These are phyloP conservation scores for Anomalospiza imberbis DNA, from an alignment of 2,797 vertebrate species.

Conservation along the genomic window DNA sequence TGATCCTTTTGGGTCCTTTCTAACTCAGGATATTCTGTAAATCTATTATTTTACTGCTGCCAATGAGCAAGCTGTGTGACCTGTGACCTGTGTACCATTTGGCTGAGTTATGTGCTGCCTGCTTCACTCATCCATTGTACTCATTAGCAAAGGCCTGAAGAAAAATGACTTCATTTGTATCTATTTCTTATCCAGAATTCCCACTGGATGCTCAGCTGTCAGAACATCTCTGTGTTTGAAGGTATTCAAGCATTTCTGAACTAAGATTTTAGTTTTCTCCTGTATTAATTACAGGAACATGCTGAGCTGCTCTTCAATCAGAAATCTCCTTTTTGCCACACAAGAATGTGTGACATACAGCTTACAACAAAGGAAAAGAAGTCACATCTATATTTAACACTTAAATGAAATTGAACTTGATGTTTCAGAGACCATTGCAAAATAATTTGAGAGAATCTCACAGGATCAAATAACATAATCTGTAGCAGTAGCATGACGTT, in stretches of 20 bases:
- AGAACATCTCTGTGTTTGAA: slow-evolving; percentile 10
- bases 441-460: slow-evolving; percentile 4
- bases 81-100: neutral
- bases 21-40: neutral
- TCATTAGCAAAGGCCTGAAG: slow-evolving; percentile 40
- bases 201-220: slow-evolving; percentile 29
- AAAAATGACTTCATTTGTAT: slow-evolving; percentile 1
- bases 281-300: slow-evolving; percentile 33
- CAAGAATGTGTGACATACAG: neutral
- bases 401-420: neutral
- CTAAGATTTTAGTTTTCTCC: neutral
- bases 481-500: neutral
- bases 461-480: neutral
- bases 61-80: slow-evolving; percentile 16
- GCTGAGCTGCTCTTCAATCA: slow-evolving; percentile 22
- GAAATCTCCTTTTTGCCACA: neutral
- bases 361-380: neutral
- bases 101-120: neutral
- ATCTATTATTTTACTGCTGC: neutral
- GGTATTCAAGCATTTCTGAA: slow-evolving; percentile 23
- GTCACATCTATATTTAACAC: neutral
- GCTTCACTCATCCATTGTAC: slow-evolving; percentile 6
- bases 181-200: slow-evolving; percentile 34
- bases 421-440: neutral
- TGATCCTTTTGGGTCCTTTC: neutral